Conservation (phyloP, 2,113 vertebrate genomes). For the Lepus americanus region DNA sequence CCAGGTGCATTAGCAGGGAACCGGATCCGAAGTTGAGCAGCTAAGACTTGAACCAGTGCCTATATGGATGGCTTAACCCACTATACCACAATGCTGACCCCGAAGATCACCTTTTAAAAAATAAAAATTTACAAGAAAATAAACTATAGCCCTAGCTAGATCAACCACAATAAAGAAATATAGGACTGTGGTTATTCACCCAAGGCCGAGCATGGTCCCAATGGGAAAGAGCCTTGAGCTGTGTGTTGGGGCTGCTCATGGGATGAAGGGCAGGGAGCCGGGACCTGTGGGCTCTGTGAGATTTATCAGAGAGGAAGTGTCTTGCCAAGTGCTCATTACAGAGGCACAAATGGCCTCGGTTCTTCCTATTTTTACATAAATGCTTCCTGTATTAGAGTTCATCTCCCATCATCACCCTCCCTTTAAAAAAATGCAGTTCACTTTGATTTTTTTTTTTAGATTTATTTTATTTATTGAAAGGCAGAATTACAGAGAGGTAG, state of each 20-base stretch:
- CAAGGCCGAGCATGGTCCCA: background rate
- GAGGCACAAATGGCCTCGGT: background rate
- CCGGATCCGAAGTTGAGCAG: too few relatives aligned
- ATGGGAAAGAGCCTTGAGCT: background rate
- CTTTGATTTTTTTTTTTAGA: background rate
- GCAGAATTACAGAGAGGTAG: too few relatives aligned
- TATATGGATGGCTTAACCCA: too few relatives aligned
- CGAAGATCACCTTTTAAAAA: slow-evolving; percentile 3
- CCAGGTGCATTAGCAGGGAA: too few relatives aligned
- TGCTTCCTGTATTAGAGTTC: background rate
- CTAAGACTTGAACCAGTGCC: too few relatives aligned
- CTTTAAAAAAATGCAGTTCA: background rate
- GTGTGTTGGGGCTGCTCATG: background rate
- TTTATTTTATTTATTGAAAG: background rate
- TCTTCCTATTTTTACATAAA: background rate
- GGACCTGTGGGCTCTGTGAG: background rate
- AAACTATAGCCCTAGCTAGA: background rate
- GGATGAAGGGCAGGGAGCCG: background rate
- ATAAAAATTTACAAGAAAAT: background rate
- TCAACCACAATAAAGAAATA: background rate
- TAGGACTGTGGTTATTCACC: background rate
- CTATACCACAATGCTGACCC: too few relatives aligned
- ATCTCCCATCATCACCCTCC: background rate
- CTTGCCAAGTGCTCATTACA: background rate
- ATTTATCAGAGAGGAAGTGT: background rate